Conservation (phyloP, 2,888 invertebrate genomes). For the Parthenolecanium corni region DNA sequence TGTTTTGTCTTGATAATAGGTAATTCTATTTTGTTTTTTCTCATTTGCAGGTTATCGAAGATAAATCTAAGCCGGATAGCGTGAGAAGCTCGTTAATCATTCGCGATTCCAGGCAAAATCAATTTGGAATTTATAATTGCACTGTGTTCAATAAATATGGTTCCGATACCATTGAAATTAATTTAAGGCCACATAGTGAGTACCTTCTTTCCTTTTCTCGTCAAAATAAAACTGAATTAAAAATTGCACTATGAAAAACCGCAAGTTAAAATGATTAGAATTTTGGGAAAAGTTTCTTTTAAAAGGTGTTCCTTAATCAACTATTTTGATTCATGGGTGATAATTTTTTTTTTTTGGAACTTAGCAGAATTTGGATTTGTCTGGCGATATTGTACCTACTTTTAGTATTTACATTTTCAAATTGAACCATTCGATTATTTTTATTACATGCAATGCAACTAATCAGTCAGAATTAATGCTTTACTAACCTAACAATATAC, state of each 20-base stretch:
- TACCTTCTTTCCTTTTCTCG: too few relatives aligned
- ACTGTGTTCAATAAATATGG: slow-evolving; percentile 85
- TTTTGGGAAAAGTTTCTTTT: too few relatives aligned
- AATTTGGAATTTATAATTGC: slow-evolving; percentile 89
- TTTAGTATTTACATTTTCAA: too few relatives aligned
- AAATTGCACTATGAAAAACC: not conserved
- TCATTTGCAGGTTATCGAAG: slow-evolving; percentile 52
- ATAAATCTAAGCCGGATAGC: slow-evolving; percentile 56
- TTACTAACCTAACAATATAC: not conserved
- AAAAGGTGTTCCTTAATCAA: too few relatives aligned
- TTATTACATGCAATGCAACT: too few relatives aligned
- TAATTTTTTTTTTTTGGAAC: too few relatives aligned
- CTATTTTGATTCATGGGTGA: too few relatives aligned
- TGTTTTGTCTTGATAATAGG: not conserved
- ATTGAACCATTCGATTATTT: too few relatives aligned
- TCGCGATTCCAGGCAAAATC: slow-evolving; percentile 66
- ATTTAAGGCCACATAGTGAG: slow-evolving; percentile 78
- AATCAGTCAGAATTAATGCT: not conserved
- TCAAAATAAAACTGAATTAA: too few relatives aligned
- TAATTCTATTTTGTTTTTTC: not conserved
- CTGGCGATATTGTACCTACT: too few relatives aligned
- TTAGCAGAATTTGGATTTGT: too few relatives aligned
- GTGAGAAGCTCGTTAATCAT: slow-evolving; percentile 79
- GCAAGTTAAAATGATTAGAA: too few relatives aligned
- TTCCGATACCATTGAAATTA: slow-evolving; percentile 68